Evolutionary conservation across 2,797 vertebrate genomes (phyloP).

Genomic region (Sebastes trivittatus): DNA sequence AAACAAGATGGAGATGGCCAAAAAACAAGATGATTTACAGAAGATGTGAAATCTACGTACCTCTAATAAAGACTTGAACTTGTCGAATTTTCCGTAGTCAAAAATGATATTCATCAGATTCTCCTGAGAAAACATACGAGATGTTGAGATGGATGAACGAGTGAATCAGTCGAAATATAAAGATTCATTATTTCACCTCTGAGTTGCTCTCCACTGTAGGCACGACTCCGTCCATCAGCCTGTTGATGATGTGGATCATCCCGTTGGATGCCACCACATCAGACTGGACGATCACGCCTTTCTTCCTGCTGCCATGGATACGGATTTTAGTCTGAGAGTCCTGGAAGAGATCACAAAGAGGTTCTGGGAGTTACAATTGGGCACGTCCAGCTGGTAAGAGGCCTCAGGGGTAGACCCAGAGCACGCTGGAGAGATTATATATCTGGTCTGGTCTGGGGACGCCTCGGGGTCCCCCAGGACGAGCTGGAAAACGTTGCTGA

Average conservation of each 20-base stretch:
- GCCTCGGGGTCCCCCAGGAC: no score
- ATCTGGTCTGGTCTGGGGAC: no score
- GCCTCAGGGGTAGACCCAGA: no score
- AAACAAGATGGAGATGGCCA: no score
- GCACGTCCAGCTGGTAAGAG: no score
- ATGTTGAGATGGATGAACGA: not conserved
- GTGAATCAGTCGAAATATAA: not conserved
- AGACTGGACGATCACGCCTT: slow-evolving; percentile 81
- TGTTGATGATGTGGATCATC: slow-evolving; percentile 90
- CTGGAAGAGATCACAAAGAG: slow-evolving; percentile 46
- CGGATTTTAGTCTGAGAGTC: slow-evolving; percentile 82
- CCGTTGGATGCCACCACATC: slow-evolving; percentile 91
- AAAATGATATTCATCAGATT: slow-evolving; percentile 88
- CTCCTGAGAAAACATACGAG: slow-evolving; percentile 76
- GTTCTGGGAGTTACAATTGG: not conserved
- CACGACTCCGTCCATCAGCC: slow-evolving; percentile 85
- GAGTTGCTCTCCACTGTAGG: slow-evolving; percentile 82
- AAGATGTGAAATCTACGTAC: slow-evolving; percentile 64
- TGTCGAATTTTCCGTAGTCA: slow-evolving; percentile 83
- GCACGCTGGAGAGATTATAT: no score
- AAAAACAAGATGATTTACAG: no score
- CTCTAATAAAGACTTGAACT: slow-evolving; percentile 87
- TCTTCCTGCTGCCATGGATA: slow-evolving; percentile 86
- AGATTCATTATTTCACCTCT: not conserved
- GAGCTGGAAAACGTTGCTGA: no score